Base-by-base conservation (phyloP, 2,888 invertebrate species). In the Adineta ricciae region DNA sequence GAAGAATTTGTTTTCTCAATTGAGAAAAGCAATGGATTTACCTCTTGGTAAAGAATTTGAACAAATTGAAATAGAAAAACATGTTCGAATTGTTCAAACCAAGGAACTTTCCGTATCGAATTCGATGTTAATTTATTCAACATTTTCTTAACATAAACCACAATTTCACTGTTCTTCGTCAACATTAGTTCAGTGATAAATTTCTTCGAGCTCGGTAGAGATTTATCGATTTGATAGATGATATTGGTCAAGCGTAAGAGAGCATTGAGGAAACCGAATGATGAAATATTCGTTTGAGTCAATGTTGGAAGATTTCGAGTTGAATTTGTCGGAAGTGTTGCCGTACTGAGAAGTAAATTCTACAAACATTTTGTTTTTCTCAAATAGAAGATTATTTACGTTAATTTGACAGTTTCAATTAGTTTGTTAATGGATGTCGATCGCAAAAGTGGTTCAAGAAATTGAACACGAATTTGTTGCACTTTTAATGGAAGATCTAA, bases 21-120 rank as follows among this genome's bases (percentile, higher is more conserved):
- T 38, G 38, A 7, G 8, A 5, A 16, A 7, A 24, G 24, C n/a
- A n/a, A n/a, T n/a, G 41, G 24, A 78, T 8, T 41, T 78, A 78
- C 78, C 41, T 78, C 78, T 78, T 78, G 78, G 9, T 38, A 2
- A 19, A 38, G 21, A 2, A 41, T 14, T 41, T 41, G 78, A 38
- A 78, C n/a, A 19, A 78, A 41, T 8, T 78, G n/a, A 41, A 78
- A 78, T 24, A 78, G 11, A 38, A 78, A 78, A 19, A 78, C 2
- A 78, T 78, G 78, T 78, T 78, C 78, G 11, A 24, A 78, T 41
- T 41, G 78, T 78, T 78, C 78, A 78, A 78, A 78, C 78, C 78
- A 78, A 24, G 78, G 41, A 41, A 11, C n/a, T 21, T 41, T 41
- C 14, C 41, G 38, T 41, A 41, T 41, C n/a, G 4, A 2, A 24